Conservation (phyloP, 2,797 vertebrate species). For the Knipowitschia caucasica region DNA sequence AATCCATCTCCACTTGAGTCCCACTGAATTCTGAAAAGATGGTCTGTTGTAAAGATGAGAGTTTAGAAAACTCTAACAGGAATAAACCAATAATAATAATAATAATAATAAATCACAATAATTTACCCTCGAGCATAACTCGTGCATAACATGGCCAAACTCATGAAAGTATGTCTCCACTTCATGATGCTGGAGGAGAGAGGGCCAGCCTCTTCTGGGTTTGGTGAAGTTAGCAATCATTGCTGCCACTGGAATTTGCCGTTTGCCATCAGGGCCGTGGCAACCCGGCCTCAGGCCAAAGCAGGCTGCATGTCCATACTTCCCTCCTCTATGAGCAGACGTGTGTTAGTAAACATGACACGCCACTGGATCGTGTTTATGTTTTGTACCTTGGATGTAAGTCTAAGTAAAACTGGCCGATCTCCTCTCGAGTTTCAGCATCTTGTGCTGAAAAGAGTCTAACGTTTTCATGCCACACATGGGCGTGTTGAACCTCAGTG, state of each 20-base stretch:
- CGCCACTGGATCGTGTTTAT: neutral
- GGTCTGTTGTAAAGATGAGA: constrained; percentile 65
- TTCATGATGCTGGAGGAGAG: constrained; percentile 89
- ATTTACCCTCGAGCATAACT: constrained; percentile 90
- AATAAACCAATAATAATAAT: neutral
- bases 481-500: constrained; percentile 73
- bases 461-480: constrained; percentile 86
- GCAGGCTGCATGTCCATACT: constrained; percentile 93
- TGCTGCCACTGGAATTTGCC: constrained; percentile 85
- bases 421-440: constrained; percentile 75
- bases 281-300: constrained; percentile 90
- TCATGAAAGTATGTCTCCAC: constrained; percentile 96
- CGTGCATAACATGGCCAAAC: constrained; percentile 96
- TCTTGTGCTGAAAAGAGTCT: constrained; percentile 84
- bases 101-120: neutral
- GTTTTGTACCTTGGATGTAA: constrained; percentile 85
- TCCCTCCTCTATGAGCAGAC: constrained; percentile 81
- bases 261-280: constrained; percentile 80
- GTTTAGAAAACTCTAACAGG: neutral
- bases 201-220: constrained; percentile 74
- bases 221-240: constrained; percentile 91
- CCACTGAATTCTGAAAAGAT: constrained; percentile 92
- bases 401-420: constrained; percentile 95
- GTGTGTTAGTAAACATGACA: constrained; percentile 1
- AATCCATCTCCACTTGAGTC: constrained; percentile 92